Evolutionary conservation across 2,888 invertebrate genomes (phyloP).

Genomic region (Callimorpha dominula): DNA sequence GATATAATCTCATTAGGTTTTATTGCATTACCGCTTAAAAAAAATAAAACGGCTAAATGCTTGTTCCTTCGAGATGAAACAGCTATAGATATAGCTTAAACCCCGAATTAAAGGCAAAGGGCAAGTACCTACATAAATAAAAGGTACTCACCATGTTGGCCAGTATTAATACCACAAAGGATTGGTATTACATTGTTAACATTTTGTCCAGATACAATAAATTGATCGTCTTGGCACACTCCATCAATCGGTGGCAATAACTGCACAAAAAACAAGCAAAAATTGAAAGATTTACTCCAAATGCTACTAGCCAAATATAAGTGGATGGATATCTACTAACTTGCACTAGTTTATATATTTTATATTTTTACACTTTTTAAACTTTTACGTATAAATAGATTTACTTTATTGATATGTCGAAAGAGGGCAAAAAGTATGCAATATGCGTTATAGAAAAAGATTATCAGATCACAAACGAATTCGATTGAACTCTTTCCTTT

Average conservation of each 20-base stretch:
- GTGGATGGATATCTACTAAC: no score
- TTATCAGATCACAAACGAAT: no score
- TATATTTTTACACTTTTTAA: no score
- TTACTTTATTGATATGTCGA: no score
- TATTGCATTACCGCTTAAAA: neutral
- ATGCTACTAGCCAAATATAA: no score
- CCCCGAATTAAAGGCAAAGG: neutral
- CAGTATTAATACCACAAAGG: slow-evolving; percentile 92
- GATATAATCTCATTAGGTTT: no score
- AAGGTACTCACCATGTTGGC: slow-evolving; percentile 88
- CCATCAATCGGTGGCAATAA: slow-evolving; percentile 90
- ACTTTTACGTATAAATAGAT: no score
- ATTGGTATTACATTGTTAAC: slow-evolving; percentile 89
- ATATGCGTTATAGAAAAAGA: no score
- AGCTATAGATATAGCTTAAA: no score
- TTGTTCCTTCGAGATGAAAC: neutral
- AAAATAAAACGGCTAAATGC: neutral
- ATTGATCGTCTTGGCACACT: slow-evolving; percentile 89
- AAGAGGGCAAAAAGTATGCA: no score
- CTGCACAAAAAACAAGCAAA: slow-evolving; percentile 70
- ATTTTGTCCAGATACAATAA: slow-evolving; percentile 91
- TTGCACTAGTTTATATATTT: no score
- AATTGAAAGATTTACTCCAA: neutral
- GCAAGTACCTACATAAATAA: neutral
- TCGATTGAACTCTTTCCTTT: no score